phyloP scores from a whole-genome alignment of 2,113 vertebrate species.

The Zootoca vivipara region DNA sequence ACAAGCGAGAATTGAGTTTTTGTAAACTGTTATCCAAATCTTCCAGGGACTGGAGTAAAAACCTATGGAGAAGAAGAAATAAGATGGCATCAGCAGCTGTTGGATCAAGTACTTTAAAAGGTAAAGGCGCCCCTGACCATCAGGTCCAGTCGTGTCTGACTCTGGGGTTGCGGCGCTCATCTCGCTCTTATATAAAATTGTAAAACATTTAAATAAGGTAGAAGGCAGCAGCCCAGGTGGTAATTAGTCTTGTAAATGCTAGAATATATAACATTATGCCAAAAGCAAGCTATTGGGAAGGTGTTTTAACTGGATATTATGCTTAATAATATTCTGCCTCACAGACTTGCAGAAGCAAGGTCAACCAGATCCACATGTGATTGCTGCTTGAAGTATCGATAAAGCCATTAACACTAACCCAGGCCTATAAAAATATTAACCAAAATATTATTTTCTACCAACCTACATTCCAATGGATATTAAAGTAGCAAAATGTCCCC shows the following conservation, averaged over 20 bases:
- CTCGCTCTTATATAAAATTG: too few relatives aligned
- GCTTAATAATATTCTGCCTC: neutral
- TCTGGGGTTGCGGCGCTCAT: too few relatives aligned
- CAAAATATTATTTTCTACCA: too few relatives aligned
- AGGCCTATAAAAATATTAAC: too few relatives aligned
- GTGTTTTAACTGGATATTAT: neutral
- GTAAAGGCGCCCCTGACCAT: too few relatives aligned
- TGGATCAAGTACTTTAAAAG: too few relatives aligned
- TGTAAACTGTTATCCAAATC: constrained; percentile 93
- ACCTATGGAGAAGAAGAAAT: constrained; percentile 75
- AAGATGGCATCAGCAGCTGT: constrained; percentile 16
- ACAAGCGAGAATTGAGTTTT: constrained; percentile 93
- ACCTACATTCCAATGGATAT: too few relatives aligned
- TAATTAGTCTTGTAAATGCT: neutral
- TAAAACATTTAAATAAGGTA: constrained; percentile 48
- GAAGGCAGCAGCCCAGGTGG: constrained; percentile 10
- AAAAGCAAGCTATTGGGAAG: neutral
- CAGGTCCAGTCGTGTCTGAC: too few relatives aligned
- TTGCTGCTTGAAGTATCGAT: neutral
- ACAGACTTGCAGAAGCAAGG: neutral
- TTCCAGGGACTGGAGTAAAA: constrained; percentile 92
- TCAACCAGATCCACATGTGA: neutral
- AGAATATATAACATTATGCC: neutral
- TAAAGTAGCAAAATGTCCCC: too few relatives aligned
- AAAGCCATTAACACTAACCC: too few relatives aligned